These are phyloP conservation scores for Amiota mariae DNA, from an alignment of 2,888 invertebrate genomes.

Conservation along the genomic window DNA sequence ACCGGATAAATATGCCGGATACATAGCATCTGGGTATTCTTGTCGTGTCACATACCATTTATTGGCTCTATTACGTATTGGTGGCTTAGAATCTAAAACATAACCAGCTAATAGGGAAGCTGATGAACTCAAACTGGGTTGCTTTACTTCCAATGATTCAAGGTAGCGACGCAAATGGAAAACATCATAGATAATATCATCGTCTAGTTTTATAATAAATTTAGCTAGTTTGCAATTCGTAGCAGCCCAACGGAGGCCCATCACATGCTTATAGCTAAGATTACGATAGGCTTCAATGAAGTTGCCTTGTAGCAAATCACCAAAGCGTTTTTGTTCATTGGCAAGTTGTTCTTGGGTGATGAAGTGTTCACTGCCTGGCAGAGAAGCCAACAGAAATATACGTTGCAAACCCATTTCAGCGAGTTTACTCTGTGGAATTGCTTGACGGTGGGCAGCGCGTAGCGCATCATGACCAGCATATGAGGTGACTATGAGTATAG, in stretches of 20 bases:
- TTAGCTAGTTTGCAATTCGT: slow-evolving; percentile 77
- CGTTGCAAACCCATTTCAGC: slow-evolving; percentile 77
- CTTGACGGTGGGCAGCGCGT: slow-evolving; percentile 81
- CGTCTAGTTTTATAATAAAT: slow-evolving; percentile 86
- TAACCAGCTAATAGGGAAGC: slow-evolving; percentile 79
- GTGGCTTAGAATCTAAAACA: slow-evolving; percentile 78
- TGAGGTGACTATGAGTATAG: slow-evolving; percentile 81
- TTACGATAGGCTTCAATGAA: slow-evolving; percentile 86
- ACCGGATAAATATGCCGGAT: slow-evolving; percentile 86
- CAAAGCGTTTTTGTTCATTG: slow-evolving; percentile 79
- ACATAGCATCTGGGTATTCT: slow-evolving; percentile 78
- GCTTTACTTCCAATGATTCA: slow-evolving; percentile 69
- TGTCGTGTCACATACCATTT: slow-evolving; percentile 86
- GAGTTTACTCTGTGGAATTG: slow-evolving; percentile 78
- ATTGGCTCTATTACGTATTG: slow-evolving; percentile 79
- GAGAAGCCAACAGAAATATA: slow-evolving; percentile 81
- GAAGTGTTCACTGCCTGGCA: slow-evolving; percentile 75
- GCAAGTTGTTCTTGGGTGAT: slow-evolving; percentile 76
- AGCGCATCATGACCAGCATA: slow-evolving; percentile 83
- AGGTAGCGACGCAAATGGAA: slow-evolving; percentile 76
- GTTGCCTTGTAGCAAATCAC: slow-evolving; percentile 84
- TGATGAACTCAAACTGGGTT: slow-evolving; percentile 60
- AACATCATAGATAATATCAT: slow-evolving; percentile 84
- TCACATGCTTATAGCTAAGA: slow-evolving; percentile 86
- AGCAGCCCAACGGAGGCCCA: slow-evolving; percentile 85